Evolutionary conservation across 2,888 invertebrate genomes (phyloP).

Genomic region (Julus scanicus): DNA sequence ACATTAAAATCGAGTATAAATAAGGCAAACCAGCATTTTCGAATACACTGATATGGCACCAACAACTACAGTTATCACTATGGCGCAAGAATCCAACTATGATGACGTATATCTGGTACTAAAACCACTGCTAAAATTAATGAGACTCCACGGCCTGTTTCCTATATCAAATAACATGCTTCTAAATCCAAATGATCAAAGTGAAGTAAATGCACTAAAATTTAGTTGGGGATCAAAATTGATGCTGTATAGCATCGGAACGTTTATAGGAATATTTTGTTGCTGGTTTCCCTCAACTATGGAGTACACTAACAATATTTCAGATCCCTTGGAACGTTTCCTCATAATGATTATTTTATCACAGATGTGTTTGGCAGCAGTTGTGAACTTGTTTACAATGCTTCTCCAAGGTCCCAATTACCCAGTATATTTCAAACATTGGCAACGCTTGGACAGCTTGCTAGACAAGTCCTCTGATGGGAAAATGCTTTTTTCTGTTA

Average conservation of each 20-base stretch:
- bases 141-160: neutral
- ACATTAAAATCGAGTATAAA: neutral
- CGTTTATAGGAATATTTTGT: neutral
- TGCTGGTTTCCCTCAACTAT: neutral
- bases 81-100: neutral
- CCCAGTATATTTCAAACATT: neutral
- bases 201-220: neutral
- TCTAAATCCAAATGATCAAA: neutral
- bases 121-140: neutral
- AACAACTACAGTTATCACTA: neutral
- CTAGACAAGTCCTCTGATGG: neutral
- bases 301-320: neutral
- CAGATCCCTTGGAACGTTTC: neutral
- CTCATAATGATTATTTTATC: neutral
- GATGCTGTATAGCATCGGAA: neutral
- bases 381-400: neutral
- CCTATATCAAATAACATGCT: neutral
- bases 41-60: neutral
- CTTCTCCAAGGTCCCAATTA: neutral
- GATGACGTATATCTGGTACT: neutral
- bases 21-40: neutral
- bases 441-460: neutral
- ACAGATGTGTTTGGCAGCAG: neutral
- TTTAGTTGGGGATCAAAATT: neutral
- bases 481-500: neutral